These are phyloP conservation scores for Laticauda colubrina DNA, from an alignment of 2,113 vertebrate genomes.

Conservation along the genomic window DNA sequence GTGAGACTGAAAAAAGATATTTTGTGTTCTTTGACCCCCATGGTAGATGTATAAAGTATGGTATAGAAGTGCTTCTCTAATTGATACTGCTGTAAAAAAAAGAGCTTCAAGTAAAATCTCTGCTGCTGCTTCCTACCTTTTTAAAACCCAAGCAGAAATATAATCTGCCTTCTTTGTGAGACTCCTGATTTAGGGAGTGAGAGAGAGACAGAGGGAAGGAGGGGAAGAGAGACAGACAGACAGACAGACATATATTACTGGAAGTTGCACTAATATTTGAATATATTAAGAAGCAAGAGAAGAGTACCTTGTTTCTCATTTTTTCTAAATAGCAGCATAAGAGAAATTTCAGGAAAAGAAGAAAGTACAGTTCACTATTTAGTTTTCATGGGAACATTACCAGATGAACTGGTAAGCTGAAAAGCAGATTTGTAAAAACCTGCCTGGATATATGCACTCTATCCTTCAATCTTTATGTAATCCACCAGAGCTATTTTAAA, in stretches of 20 bases:
- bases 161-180: not conserved
- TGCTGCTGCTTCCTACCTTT: not conserved
- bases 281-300: not conserved
- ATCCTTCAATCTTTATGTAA: not conserved
- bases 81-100: not conserved
- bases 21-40: not conserved
- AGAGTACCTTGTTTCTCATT: not conserved
- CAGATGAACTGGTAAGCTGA: not conserved
- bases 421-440: not conserved
- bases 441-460: not conserved
- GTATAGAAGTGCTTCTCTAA: not conserved
- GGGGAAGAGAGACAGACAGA: not conserved
- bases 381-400: not conserved
- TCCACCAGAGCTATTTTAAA: not conserved
- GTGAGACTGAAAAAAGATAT: not conserved
- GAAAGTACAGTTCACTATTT: not conserved
- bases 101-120: not conserved
- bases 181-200: not conserved
- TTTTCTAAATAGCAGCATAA: not conserved
- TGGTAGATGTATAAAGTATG: not conserved
- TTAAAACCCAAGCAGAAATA: not conserved
- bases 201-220: not conserved
- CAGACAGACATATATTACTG: not conserved
- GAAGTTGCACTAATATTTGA: not conserved
- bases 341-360: not conserved